These are phyloP conservation scores for Drosophila sp. DNA, from an alignment of 1,140 invertebrate genomes.

Conservation along the genomic window DNA sequence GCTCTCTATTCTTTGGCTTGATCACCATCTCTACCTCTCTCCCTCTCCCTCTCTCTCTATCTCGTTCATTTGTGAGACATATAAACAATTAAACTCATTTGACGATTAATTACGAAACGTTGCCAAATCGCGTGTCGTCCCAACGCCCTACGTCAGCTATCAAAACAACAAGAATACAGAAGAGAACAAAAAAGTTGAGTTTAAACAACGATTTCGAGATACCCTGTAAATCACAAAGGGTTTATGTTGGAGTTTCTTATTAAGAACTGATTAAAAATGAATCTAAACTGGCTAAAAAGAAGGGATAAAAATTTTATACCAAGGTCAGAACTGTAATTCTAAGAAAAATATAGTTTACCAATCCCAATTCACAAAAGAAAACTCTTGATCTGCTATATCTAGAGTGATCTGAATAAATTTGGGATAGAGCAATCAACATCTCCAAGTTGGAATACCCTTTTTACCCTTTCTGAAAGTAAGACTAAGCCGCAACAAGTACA, in stretches of 20 bases:
- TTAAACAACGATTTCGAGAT: not conserved
- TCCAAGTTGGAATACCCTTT: no score
- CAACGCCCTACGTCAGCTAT: slow-evolving; percentile 70
- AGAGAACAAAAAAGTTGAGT: not conserved
- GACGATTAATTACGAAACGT: slow-evolving; percentile 76
- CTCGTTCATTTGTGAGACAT: slow-evolving; percentile 46
- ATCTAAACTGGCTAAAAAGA: no score
- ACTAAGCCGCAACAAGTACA: slow-evolving; percentile 35
- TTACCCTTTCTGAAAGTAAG: not conserved
- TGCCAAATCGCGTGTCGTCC: slow-evolving; percentile 69
- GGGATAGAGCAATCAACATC: no score
- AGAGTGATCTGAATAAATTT: no score
- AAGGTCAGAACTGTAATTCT: no score
- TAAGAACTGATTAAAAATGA: no score
- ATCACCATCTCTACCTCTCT: not conserved
- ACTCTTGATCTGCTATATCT: no score
- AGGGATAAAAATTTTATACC: no score
- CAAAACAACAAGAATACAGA: slow-evolving; percentile 55
- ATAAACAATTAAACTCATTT: slow-evolving; percentile 81
- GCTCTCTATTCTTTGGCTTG: not conserved
- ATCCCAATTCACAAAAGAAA: no score
- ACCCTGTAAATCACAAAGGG: not conserved
- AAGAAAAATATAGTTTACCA: no score
- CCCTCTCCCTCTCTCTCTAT: not conserved
- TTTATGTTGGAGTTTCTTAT: no score